phyloP scores from a whole-genome alignment of 2,797 vertebrate genomes.

The Amblyraja radiata region DNA sequence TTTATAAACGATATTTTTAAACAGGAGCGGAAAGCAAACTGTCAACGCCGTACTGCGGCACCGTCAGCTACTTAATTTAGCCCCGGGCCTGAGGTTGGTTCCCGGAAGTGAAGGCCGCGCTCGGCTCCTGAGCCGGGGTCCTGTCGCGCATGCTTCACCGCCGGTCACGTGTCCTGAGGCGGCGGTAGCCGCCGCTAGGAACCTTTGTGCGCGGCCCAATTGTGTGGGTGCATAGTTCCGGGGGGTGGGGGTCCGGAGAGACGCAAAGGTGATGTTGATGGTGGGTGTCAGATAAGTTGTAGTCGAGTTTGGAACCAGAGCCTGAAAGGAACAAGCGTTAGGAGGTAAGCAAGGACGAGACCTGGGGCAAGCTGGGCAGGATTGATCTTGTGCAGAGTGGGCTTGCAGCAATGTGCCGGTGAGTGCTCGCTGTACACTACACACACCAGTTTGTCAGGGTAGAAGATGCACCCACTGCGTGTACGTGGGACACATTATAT shows the following conservation, averaged over 20 bases:
- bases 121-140: not conserved
- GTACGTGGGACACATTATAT: not conserved
- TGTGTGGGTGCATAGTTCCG: not conserved
- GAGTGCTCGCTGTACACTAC: not conserved
- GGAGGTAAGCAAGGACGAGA: not conserved
- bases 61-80: not conserved
- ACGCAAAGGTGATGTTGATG: not conserved
- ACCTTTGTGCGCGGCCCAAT: slow-evolving; percentile 20
- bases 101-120: not conserved
- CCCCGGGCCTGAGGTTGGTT: not conserved
- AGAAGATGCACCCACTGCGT: not conserved
- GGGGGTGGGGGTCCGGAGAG: not conserved
- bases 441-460: not conserved
- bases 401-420: not conserved
- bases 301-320: slow-evolving; percentile 5
- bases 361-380: not conserved
- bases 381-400: not conserved
- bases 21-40: not conserved
- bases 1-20: not conserved
- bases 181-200: not conserved
- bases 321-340: not conserved
- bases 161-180: not conserved
- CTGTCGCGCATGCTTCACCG: not conserved
- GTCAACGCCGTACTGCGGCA: not conserved
- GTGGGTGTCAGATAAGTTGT: slow-evolving; percentile 19